phyloP scores from a whole-genome alignment of 2,888 invertebrate genomes.

The Leucania comma region DNA sequence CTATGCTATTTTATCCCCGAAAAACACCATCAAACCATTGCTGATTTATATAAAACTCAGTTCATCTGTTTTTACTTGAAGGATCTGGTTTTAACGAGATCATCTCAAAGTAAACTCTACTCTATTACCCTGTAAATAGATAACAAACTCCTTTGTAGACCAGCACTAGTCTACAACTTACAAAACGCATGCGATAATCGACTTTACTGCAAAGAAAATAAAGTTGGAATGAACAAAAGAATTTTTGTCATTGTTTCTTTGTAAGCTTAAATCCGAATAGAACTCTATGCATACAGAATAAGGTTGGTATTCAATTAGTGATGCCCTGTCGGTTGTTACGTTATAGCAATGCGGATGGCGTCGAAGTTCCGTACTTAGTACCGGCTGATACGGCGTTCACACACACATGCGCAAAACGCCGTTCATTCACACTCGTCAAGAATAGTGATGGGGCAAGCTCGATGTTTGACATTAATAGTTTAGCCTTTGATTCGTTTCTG shows the following conservation, averaged over 20 bases:
- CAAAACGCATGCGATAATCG: conserved; percentile 45
- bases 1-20: conserved; percentile 12
- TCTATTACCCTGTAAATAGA: conserved; percentile 27
- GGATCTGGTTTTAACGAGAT: conserved; percentile 48
- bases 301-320: conserved; percentile 40
- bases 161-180: conserved; percentile 18
- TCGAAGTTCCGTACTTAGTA: conserved; percentile 84
- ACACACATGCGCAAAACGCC: conserved; percentile 80
- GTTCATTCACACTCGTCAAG: conserved; percentile 84
- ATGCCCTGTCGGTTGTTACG: conserved; percentile 66
- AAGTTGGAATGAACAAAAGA: conserved; percentile 42
- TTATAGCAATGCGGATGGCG: conserved; percentile 68
- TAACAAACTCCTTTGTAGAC: conserved; percentile 44
- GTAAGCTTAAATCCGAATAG: not conserved
- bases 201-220: conserved; percentile 36
- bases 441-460: conserved; percentile 74
- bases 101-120: conserved; percentile 40
- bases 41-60: conserved; percentile 26
- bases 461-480: conserved; percentile 38
- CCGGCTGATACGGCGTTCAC: conserved; percentile 84
- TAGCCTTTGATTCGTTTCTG: too few relatives aligned
- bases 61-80: conserved; percentile 43
- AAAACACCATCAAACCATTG: conserved; percentile 25
- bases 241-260: conserved; percentile 55
- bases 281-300: not conserved